Evolutionary conservation across 2,888 invertebrate genomes (phyloP), one percentile per base, ranked within the genome.

Genomic region (Elegia similella): DNA sequence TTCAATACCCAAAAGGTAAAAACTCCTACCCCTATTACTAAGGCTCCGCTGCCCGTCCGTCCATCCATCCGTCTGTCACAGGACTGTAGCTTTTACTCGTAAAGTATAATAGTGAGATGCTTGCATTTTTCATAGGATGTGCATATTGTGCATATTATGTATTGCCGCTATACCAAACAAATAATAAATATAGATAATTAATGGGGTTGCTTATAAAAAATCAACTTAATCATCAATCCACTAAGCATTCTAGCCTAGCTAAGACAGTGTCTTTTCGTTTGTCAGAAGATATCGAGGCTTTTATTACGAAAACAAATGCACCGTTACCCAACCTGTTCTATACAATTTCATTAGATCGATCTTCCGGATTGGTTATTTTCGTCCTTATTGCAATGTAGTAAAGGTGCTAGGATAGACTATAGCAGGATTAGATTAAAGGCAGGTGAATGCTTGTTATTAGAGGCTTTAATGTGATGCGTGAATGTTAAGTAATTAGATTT

Each of bases 241-340:
- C n/a, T 13, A n/a, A 47, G 2, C 29, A 13, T 13, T 15, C 48
- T 32, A 32, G 15, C 12, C 48, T 48, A 48, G 30, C 7, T 32
- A 32, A 48, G 15, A 48, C 10, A 15, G 7, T 48, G 50, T 50
- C 50, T 50, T 34, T 7, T 34, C 15, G 34, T 34, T 50, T 50
- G 50, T 13, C 56, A 58, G 73, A 71, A 80, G 82, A 75, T 81
- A 84, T 83, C 72, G 74, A 75, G 70, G 71, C 78, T 78, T 82
- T 82, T 80, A 84, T 82, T 82, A 85, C 81, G 76, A 84, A 84
- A 85, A 84, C 82, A 81, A 82, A 84, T 84, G 82, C 80, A 84
- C 84, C 82, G 82, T 84, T 86, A 82, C 75, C 69, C 72, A 78
- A 79, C 76, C 72, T 69, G 72, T 66, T 69, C 65, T 64, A 67